A percentile compares a stretch with the other conserved stretches of the same genome.
Conservation (phyloP, 2,797 vertebrate species). For the Enteromius trimaculatus region DNA sequence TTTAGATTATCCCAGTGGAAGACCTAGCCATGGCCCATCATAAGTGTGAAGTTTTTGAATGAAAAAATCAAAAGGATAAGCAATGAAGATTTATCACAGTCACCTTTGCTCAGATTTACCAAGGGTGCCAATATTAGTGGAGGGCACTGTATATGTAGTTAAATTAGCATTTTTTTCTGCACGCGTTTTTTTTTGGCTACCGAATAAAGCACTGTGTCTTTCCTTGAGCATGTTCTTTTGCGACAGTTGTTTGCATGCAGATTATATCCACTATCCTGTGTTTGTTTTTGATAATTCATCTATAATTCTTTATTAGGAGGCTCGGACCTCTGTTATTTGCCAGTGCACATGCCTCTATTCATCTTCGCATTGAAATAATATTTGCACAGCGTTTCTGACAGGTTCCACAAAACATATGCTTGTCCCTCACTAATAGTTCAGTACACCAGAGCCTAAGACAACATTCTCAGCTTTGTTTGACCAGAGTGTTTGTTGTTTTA, state of each 20-base stretch:
- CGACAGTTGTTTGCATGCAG: constrained; percentile 31
- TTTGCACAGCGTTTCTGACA: constrained; percentile 61
- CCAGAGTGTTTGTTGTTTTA: constrained; percentile 72
- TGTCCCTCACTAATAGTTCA: constrained; percentile 65
- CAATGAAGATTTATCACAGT: too few relatives aligned
- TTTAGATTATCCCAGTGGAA: too few relatives aligned
- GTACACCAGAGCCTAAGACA: constrained; percentile 67
- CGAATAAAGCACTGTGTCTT: constrained; percentile 29
- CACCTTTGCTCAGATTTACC: too few relatives aligned
- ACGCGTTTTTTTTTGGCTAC: constrained; percentile 8
- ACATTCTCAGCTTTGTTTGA: constrained; percentile 68
- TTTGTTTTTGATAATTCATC: constrained; percentile 46
- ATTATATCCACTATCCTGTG: constrained; percentile 23
- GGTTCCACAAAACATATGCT: constrained; percentile 61
- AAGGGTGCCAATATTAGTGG: too few relatives aligned
- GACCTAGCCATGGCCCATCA: too few relatives aligned
- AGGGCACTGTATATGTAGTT: neutral
- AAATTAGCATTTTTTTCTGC: neutral
- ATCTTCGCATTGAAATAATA: constrained; percentile 61
- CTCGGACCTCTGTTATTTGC: constrained; percentile 18
- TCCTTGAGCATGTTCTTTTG: neutral
- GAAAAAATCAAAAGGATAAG: too few relatives aligned
- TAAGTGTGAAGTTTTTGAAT: too few relatives aligned
- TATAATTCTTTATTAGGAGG: constrained; percentile 46
- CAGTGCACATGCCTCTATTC: constrained; percentile 55